Conservation (phyloP, 2,888 invertebrate species). For the Odontomyia ornata region DNA sequence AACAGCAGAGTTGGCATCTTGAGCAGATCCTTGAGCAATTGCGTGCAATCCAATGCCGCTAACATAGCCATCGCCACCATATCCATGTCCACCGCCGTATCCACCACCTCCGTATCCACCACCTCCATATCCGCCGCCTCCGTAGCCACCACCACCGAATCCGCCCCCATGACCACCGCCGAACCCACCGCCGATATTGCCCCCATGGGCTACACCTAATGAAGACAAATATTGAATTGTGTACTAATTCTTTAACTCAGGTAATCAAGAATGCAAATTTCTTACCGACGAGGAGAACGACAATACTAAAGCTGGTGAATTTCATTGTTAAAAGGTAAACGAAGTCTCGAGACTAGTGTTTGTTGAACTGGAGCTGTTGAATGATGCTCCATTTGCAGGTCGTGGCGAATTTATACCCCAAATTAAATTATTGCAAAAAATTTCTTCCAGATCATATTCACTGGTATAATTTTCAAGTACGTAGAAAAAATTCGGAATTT, state of each 20-base stretch:
- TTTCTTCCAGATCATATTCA: background rate
- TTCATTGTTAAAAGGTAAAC: conserved; percentile 32
- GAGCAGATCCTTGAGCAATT: conserved; percentile 78
- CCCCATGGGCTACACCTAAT: conserved; percentile 24
- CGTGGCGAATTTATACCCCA: background rate
- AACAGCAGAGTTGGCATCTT: conserved; percentile 78
- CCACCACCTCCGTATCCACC: background rate
- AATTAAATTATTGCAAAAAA: background rate
- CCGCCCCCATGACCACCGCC: background rate
- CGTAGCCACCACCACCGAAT: background rate
- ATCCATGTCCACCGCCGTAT: background rate
- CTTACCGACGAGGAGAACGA: conserved; percentile 34
- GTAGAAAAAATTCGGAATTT: no score
- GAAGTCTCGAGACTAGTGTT: conserved; percentile 23
- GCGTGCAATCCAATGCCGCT: conserved; percentile 70
- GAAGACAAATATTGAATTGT: background rate
- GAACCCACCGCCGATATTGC: background rate
- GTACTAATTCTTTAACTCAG: no score
- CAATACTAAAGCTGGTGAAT: conserved; percentile 27
- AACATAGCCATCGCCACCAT: conserved; percentile 3
- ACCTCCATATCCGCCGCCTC: background rate
- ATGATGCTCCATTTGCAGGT: background rate
- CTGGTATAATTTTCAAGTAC: no score
- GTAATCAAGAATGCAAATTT: background rate
- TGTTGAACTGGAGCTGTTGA: conserved; percentile 7